phyloP scores from a whole-genome alignment of 1,140 invertebrate genomes.

The Diploscapter pachys region DNA sequence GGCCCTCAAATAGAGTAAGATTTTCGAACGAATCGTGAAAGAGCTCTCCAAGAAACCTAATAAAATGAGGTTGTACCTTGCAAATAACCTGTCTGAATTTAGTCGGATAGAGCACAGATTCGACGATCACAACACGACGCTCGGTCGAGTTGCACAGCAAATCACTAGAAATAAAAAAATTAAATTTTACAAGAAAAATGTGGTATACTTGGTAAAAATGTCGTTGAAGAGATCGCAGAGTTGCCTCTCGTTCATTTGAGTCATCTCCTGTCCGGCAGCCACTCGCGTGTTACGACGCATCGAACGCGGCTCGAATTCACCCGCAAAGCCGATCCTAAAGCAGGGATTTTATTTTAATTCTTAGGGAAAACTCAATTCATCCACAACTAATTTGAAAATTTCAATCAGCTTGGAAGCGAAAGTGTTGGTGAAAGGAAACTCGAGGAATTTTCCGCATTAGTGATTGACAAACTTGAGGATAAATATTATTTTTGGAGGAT shows the following conservation, averaged over 20 bases:
- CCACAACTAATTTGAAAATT: no score
- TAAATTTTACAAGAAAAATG: neutral
- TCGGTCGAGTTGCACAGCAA: neutral
- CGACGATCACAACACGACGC: constrained; percentile 10
- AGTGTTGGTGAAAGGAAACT: neutral
- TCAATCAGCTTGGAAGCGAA: no score
- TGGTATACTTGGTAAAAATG: neutral
- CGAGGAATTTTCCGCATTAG: neutral
- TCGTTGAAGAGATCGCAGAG: neutral
- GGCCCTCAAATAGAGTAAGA: neutral
- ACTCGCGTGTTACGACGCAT: neutral
- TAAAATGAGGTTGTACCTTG: neutral
- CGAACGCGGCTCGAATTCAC: neutral
- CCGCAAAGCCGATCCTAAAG: constrained; percentile 1
- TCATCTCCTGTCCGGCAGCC: neutral
- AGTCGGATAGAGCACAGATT: neutral
- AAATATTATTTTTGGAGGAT: neutral
- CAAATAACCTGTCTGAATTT: constrained; percentile 1
- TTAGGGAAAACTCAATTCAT: neutral
- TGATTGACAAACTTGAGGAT: neutral
- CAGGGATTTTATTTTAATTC: neutral
- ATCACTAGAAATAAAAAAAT: neutral
- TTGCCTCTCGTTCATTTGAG: neutral
- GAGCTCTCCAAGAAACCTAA: no score
- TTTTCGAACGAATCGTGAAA: neutral